Evolutionary conservation across 2,113 vertebrate genomes (phyloP).

Genomic region (Rhinolophus sinicus): DNA sequence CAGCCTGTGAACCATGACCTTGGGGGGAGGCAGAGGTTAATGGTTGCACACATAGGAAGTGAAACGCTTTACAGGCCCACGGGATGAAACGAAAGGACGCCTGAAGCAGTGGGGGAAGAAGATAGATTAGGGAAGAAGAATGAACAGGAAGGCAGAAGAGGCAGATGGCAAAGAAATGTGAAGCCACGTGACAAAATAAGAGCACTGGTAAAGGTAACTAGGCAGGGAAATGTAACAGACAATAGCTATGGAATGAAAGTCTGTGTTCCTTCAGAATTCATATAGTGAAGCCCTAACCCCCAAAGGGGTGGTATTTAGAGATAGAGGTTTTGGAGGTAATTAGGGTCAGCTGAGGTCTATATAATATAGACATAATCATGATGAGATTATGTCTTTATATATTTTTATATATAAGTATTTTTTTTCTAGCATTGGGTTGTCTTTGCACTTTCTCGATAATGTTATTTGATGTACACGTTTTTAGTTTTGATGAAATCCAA

Average conservation of each 20-base stretch:
- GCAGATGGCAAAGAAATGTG: background rate
- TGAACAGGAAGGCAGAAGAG: background rate
- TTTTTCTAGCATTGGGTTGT: background rate
- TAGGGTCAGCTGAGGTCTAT: background rate
- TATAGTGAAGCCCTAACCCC: background rate
- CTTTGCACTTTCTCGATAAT: background rate
- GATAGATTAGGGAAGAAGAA: background rate
- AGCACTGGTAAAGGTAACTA: background rate
- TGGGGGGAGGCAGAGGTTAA: background rate
- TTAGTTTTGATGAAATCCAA: background rate
- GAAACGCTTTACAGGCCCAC: background rate
- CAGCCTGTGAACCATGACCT: background rate
- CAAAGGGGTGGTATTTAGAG: background rate
- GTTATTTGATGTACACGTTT: background rate
- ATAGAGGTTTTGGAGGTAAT: background rate
- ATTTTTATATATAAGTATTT: background rate
- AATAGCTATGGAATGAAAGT: background rate
- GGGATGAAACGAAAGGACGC: background rate
- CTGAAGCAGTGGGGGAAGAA: background rate
- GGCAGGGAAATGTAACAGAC: accelerated
- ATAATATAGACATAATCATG: too few relatives aligned
- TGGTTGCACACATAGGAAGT: background rate
- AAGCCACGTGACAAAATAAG: background rate
- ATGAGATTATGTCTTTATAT: too few relatives aligned
- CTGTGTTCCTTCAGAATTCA: background rate